phyloP scores from a whole-genome alignment of 2,113 vertebrate genomes.

The Irena cyanogastra region DNA sequence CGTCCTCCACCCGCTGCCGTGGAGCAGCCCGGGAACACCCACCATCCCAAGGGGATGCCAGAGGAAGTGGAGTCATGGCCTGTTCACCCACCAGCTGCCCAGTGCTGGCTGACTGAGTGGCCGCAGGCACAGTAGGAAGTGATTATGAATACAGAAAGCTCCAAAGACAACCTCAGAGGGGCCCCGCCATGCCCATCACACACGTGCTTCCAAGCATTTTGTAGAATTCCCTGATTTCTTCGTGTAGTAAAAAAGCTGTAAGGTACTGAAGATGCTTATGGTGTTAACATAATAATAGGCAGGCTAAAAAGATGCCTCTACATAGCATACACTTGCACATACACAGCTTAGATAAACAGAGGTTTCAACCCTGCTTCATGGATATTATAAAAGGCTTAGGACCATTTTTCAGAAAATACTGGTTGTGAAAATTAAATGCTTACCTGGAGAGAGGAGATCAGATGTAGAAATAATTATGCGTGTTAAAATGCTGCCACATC shows the following conservation, averaged over 20 bases:
- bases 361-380: background rate
- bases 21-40: background rate
- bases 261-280: background rate
- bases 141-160: background rate
- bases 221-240: background rate
- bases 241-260: background rate
- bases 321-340: too few relatives aligned
- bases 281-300: background rate
- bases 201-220: background rate
- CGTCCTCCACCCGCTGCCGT: accelerated
- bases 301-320: background rate
- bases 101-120: background rate
- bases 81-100: background rate
- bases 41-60: accelerated
- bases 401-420: background rate
- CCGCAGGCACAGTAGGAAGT: background rate
- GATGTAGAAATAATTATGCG: background rate
- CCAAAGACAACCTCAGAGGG: background rate
- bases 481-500: background rate
- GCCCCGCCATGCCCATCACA: background rate
- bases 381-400: background rate
- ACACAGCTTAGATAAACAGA: background rate
- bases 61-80: background rate
- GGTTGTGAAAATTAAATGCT: background rate
- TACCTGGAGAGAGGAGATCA: background rate